Conservation (phyloP, 2,113 vertebrate species). For the Psittacara wagleri region DNA sequence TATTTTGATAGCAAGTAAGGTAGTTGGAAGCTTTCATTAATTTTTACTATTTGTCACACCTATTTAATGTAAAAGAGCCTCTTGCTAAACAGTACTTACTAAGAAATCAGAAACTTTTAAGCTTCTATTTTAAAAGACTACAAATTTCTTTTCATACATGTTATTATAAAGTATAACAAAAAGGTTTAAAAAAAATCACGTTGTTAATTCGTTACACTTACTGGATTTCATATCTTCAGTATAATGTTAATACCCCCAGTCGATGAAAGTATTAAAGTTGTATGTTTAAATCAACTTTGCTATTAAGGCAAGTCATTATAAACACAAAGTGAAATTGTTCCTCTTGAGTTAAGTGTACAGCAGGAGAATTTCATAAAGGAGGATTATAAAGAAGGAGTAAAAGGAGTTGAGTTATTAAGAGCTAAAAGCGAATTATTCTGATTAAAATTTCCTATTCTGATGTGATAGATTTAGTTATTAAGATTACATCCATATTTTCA, state of each 20-base stretch:
- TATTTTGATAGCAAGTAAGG: background rate
- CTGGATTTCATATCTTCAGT: background rate
- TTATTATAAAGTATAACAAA: background rate
- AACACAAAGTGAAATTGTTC: constrained; percentile 4
- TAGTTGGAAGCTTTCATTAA: background rate
- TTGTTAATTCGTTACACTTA: background rate
- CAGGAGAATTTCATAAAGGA: background rate
- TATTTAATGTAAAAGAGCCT: background rate
- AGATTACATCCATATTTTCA: background rate
- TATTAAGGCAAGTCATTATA: background rate
- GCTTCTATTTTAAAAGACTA: background rate
- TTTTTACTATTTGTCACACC: background rate
- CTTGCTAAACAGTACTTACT: background rate
- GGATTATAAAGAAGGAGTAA: background rate
- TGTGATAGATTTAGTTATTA: background rate
- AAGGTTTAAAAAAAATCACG: background rate
- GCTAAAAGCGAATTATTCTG: background rate
- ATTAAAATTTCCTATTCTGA: constrained; percentile 3
- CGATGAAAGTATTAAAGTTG: background rate
- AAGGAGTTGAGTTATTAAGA: background rate
- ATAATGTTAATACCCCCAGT: background rate
- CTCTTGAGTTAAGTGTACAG: background rate
- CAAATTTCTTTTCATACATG: background rate
- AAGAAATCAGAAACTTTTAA: background rate
- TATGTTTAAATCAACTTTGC: constrained; percentile 22